phyloP scores from a whole-genome alignment of 2,888 invertebrate genomes.

The Euplexia lucipara region DNA sequence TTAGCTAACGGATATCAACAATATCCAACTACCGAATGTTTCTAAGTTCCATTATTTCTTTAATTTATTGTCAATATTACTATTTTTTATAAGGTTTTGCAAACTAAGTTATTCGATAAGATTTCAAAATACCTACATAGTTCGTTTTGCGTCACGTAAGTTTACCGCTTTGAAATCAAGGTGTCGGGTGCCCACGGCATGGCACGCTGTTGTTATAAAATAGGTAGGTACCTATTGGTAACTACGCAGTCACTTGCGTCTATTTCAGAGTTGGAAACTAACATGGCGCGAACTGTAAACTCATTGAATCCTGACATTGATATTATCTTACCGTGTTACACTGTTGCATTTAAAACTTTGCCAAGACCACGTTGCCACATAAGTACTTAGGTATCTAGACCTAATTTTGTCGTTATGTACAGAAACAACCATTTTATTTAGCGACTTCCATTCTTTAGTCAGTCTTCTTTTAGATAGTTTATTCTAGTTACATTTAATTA shows the following conservation, averaged over 20 bases:
- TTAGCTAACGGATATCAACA: slow-evolving; percentile 42
- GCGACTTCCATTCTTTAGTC: slow-evolving; percentile 25
- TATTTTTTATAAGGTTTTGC: slow-evolving; percentile 14
- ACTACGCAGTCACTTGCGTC: too few relatives aligned
- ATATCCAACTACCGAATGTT: slow-evolving; percentile 38
- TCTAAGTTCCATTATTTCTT: slow-evolving; percentile 17
- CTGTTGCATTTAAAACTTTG: slow-evolving; percentile 35
- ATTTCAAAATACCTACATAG: slow-evolving; percentile 19
- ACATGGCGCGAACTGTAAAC: not conserved
- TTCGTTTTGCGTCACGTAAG: not conserved
- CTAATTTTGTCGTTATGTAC: slow-evolving; percentile 11
- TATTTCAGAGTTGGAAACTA: too few relatives aligned
- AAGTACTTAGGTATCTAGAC: not conserved
- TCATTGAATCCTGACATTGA: slow-evolving; percentile 37
- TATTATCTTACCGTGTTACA: slow-evolving; percentile 32
- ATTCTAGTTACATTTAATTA: slow-evolving; percentile 43
- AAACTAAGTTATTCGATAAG: slow-evolving; percentile 26
- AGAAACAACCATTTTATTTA: slow-evolving; percentile 4
- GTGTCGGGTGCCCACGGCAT: too few relatives aligned
- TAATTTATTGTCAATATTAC: slow-evolving; percentile 12
- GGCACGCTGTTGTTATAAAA: too few relatives aligned
- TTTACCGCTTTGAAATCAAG: too few relatives aligned
- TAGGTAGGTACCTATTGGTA: too few relatives aligned
- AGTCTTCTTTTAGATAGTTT: slow-evolving; percentile 13
- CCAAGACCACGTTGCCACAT: slow-evolving; percentile 20